A percentile compares a stretch with the other conserved stretches of the same genome.
phyloP scores from a whole-genome alignment of 1,140 invertebrate species.

The Pissodes strobi region DNA sequence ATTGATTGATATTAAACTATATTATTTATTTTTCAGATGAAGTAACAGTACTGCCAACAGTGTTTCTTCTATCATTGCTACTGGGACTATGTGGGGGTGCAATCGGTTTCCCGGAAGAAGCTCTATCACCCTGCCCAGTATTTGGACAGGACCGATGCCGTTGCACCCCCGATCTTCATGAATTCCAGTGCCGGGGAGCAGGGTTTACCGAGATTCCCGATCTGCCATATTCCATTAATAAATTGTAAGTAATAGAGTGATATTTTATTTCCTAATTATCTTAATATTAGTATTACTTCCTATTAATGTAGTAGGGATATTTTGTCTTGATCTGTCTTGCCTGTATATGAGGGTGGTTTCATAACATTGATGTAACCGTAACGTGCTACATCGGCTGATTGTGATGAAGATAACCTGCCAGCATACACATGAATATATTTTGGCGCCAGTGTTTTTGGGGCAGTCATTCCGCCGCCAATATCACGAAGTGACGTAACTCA shows the following conservation, averaged over 20 bases:
- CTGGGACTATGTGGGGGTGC: slow-evolving; percentile 14
- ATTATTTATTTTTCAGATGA: slow-evolving; percentile 9
- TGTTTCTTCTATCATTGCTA: slow-evolving; percentile 7
- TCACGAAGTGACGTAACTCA: no score
- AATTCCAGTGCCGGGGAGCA: slow-evolving; percentile 53
- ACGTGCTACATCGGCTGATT: no score
- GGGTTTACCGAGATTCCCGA: slow-evolving; percentile 54
- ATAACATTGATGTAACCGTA: no score
- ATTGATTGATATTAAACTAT: background rate
- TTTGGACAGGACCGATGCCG: slow-evolving; percentile 53
- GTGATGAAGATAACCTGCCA: no score
- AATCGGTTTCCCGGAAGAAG: slow-evolving; percentile 32
- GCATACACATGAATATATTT: no score
- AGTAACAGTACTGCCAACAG: background rate
- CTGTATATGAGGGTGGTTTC: no score
- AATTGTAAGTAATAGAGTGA: slow-evolving; percentile 58
- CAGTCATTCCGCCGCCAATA: no score
- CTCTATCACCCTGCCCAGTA: slow-evolving; percentile 50
- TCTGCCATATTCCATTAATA: slow-evolving; percentile 52
- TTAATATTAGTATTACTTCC: no score
- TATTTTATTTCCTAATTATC: no score
- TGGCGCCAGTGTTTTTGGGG: no score
- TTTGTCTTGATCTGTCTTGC: no score
- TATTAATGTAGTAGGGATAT: no score
- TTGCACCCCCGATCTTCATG: slow-evolving; percentile 52